Conservation (phyloP, 2,113 vertebrate species). For the Istiophorus platypterus region DNA sequence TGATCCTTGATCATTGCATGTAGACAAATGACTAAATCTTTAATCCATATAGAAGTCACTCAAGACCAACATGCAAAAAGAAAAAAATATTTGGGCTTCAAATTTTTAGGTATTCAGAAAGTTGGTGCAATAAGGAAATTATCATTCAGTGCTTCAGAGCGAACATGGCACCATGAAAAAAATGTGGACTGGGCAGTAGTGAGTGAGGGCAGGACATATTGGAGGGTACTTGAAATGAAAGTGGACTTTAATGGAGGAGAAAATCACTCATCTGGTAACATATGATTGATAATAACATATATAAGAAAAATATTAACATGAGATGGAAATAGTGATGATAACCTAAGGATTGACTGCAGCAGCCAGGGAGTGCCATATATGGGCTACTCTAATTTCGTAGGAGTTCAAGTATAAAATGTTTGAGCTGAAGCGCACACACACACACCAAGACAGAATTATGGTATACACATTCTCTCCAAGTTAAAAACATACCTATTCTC, state of each 20-base stretch:
- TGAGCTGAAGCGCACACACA: constrained; percentile 17
- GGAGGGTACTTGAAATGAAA: background rate
- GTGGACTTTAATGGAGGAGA: background rate
- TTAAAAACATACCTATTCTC: constrained; percentile 7
- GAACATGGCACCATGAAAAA: too few relatives aligned
- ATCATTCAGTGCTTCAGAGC: background rate
- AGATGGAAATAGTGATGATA: background rate
- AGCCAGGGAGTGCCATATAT: background rate
- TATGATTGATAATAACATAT: background rate
- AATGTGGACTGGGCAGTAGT: background rate
- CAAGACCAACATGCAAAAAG: background rate
- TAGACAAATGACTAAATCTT: too few relatives aligned
- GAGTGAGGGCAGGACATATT: background rate
- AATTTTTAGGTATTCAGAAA: background rate
- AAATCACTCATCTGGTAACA: background rate
- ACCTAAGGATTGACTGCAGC: constrained; percentile 2
- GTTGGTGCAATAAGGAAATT: background rate
- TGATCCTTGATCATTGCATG: too few relatives aligned
- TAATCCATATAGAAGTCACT: background rate
- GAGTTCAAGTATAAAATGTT: constrained; percentile 8
- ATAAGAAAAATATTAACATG: background rate
- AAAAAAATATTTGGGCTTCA: background rate
- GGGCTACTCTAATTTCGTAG: constrained; percentile 14
- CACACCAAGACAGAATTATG: constrained; percentile 5
- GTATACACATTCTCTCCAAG: background rate